These are phyloP conservation scores for Drosophila monieri DNA, from an alignment of 2,888 invertebrate species.

Conservation along the genomic window DNA sequence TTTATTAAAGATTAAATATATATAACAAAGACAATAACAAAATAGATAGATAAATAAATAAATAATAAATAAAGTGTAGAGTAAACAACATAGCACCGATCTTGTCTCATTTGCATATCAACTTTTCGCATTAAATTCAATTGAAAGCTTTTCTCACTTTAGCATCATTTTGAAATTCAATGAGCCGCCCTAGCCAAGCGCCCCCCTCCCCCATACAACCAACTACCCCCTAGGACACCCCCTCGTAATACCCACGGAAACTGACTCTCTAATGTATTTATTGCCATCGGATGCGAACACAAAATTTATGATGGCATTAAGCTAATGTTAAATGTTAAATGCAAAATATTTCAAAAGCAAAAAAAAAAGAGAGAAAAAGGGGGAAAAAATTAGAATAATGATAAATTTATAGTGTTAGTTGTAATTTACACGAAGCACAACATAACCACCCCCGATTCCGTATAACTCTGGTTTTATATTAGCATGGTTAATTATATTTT, in stretches of 20 bases:
- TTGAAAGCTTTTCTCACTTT: constrained; percentile 77
- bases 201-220: neutral
- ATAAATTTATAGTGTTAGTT: constrained; percentile 68
- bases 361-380: neutral
- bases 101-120: constrained; percentile 67
- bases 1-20: constrained; percentile 56
- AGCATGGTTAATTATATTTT: constrained; percentile 32
- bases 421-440: constrained; percentile 71
- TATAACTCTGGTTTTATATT: constrained; percentile 7
- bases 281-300: constrained; percentile 59
- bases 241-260: neutral
- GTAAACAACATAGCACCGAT: constrained; percentile 57
- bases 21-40: constrained; percentile 31
- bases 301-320: constrained; percentile 74
- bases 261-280: constrained; percentile 57
- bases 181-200: constrained; percentile 51
- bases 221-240: neutral
- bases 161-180: constrained; percentile 69
- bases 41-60: constrained; percentile 69
- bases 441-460: constrained; percentile 35
- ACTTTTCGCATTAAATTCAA: constrained; percentile 73
- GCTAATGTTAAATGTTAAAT: constrained; percentile 61
- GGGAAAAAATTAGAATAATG: constrained; percentile 26
- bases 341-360: constrained; percentile 30
- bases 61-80: constrained; percentile 69